Base-by-base conservation (phyloP, 2,888 invertebrate species). In the Ditylenchus weischeri region DNA sequence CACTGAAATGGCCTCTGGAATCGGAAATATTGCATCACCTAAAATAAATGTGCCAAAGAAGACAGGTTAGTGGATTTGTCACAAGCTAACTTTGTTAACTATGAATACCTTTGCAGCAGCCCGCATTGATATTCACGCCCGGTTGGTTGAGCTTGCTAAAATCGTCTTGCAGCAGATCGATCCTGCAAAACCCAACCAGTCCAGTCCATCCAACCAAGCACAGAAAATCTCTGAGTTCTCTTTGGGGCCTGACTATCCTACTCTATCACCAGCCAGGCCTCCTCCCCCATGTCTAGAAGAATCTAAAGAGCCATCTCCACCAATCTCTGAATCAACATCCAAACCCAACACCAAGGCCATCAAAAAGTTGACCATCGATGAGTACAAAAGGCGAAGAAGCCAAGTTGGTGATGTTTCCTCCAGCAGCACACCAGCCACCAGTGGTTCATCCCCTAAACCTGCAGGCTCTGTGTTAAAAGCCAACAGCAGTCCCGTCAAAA, bases 351-450 rank as follows among this genome's bases (percentile, higher is more conserved):
- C 68, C 15, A 68, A 68, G 23, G 51, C 66, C 59, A 29, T 60
- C 51, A 68, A 68, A 58, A 68, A 68, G 48, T 11, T 68, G 48
- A 68, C 64, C 15, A 47, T 68, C n/a, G 68, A 50, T 18, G 68
- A 68, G 38, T 68, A 68, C 60, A 68, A 68, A 48, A 36, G 48
- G 23, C 63, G 63, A n/a, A 48, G 48, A 51, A 29, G 50, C 6
- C 48, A 38, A 47, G 6, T 47, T 23, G 59, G 11, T 2, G 23
- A 54, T 43, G 43, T 10, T 43, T 10, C 43, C 15, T 43, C 43
- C 43, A 43, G 15, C 8, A 8, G 15, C 43, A 43, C 43, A 43
- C 43, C 43, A 15, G 15, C 11, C 54, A 54, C n/a, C 6, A 50
- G 50, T 50, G 21, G 54, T 10, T 23, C 21, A 6, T 51, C 54